phyloP scores from a whole-genome alignment of 2,888 invertebrate species.

The Tholera decimalis region DNA sequence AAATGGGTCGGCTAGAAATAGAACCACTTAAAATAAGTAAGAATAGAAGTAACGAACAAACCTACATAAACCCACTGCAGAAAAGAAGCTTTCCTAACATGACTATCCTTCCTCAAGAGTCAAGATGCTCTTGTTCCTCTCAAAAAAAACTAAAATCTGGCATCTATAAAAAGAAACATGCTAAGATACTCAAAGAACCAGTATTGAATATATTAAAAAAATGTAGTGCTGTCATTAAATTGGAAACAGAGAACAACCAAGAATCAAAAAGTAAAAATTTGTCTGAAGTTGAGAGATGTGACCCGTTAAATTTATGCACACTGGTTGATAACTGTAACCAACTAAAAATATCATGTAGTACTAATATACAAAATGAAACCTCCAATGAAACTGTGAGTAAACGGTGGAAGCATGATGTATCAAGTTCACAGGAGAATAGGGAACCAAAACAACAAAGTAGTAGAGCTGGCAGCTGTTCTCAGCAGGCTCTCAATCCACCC shows the following conservation, averaged over 20 bases:
- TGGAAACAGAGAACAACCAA: constrained; percentile 64
- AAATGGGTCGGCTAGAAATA: constrained; percentile 91
- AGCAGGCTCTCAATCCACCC: constrained; percentile 94
- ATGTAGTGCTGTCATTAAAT: constrained; percentile 61
- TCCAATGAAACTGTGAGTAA: constrained; percentile 69
- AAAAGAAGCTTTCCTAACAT: constrained; percentile 63
- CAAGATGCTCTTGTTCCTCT: constrained; percentile 78
- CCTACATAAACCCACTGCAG: constrained; percentile 71
- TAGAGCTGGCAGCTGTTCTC: constrained; percentile 93
- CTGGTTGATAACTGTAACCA: constrained; percentile 87
- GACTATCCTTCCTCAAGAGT: constrained; percentile 64
- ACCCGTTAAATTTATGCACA: constrained; percentile 80
- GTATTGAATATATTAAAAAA: constrained; percentile 88
- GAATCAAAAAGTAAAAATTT: constrained; percentile 63
- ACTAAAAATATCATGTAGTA: constrained; percentile 81
- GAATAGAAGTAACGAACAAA: constrained; percentile 77
- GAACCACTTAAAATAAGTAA: constrained; percentile 81
- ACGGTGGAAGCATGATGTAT: constrained; percentile 81
- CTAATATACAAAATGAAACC: constrained; percentile 61
- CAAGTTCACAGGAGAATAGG: constrained; percentile 68
- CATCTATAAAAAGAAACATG: constrained; percentile 83
- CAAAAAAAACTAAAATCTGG: constrained; percentile 74
- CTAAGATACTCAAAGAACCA: constrained; percentile 91
- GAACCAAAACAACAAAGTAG: constrained; percentile 76
- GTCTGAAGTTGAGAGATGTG: constrained; percentile 67